phyloP scores from a whole-genome alignment of 2,113 vertebrate species.

The Ploceus nigricollis region DNA sequence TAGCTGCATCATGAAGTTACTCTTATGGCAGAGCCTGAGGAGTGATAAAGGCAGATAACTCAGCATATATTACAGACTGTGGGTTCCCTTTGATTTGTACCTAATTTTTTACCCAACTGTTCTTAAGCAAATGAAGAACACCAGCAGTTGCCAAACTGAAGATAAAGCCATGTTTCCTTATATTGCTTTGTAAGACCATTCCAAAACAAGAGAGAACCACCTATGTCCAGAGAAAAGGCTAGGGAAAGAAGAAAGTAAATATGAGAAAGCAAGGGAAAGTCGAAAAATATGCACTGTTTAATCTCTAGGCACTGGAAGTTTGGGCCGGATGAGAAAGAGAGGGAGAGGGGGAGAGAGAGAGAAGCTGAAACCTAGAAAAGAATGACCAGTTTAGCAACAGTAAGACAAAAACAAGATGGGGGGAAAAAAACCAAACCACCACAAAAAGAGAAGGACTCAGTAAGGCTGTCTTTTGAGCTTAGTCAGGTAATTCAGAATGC shows the following conservation, averaged over 20 bases:
- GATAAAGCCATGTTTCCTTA: neutral
- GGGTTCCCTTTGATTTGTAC: neutral
- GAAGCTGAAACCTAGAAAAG: neutral
- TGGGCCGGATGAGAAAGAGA: neutral
- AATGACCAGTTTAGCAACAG: neutral
- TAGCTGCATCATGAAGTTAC: neutral
- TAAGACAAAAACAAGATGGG: neutral
- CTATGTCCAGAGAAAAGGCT: neutral
- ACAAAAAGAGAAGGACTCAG: neutral
- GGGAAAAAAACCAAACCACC: accelerated
- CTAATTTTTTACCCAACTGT: neutral
- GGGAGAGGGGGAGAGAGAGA: neutral
- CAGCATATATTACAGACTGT: neutral
- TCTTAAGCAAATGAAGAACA: neutral
- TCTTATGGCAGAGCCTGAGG: neutral
- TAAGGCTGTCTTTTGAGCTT: neutral
- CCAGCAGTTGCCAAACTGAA: neutral
- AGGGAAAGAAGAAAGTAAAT: neutral
- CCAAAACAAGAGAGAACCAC: neutral
- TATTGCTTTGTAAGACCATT: neutral
- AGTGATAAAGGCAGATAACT: neutral
- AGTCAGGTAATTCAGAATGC: neutral
- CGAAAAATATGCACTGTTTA: neutral
- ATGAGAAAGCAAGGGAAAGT: neutral
- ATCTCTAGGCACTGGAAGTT: neutral